Evolutionary conservation across 2,797 vertebrate genomes (phyloP).

Genomic region (Rhinophrynus dorsalis): DNA sequence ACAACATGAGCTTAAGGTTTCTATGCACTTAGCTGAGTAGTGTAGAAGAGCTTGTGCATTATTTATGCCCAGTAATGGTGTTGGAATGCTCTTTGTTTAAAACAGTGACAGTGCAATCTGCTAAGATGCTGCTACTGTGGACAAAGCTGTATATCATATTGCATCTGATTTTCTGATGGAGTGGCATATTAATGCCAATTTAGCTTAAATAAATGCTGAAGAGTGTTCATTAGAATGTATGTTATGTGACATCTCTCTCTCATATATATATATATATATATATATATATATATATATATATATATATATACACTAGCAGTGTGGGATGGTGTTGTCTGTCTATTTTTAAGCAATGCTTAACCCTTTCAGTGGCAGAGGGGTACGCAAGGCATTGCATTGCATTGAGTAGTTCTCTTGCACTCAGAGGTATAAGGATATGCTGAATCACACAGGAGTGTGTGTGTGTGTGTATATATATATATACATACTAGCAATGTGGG

Average conservation of each 20-base stretch:
- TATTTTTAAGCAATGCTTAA: no score
- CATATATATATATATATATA: no score
- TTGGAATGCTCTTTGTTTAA: slow-evolving; percentile 84
- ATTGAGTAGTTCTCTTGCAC: background rate
- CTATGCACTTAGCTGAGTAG: slow-evolving; percentile 97
- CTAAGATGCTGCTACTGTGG: slow-evolving; percentile 91
- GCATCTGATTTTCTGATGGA: slow-evolving; percentile 81
- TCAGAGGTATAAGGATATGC: no score
- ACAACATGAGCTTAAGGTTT: slow-evolving; percentile 95
- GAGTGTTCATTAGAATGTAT: slow-evolving; percentile 75
- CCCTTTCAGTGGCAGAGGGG: no score
- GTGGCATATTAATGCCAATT: slow-evolving; percentile 93
- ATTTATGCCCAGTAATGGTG: slow-evolving; percentile 99
- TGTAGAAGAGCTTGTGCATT: slow-evolving; percentile 91
- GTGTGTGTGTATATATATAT: no score
- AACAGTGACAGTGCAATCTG: slow-evolving; percentile 88
- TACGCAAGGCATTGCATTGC: background rate
- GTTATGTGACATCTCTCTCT: no score
- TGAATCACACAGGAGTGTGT: no score
- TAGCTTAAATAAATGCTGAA: slow-evolving; percentile 84
- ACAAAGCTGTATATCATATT: slow-evolving; percentile 91
- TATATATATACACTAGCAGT: no score
- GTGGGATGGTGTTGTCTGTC: no score
- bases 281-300: background rate
- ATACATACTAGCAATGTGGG: no score